phyloP scores from a whole-genome alignment of 35 echinoderm and acorn worm species.

The Apostichopus japonicus region DNA sequence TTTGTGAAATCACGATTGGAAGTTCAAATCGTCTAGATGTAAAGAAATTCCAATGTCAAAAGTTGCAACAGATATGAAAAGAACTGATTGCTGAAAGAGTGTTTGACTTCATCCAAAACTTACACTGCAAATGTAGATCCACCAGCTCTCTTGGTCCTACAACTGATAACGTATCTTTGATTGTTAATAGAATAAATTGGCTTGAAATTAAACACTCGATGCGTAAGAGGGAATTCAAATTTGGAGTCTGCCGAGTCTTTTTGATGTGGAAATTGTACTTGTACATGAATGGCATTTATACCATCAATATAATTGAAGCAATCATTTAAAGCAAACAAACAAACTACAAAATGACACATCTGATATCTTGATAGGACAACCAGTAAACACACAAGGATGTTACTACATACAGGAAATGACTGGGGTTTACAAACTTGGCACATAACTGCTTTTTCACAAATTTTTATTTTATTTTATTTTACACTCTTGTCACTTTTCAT shows the following conservation, averaged over 20 bases:
- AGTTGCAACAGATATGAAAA: too few species aligned
- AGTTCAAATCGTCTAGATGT: too few species aligned
- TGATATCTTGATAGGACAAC: too few species aligned
- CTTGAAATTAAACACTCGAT: not conserved
- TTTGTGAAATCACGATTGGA: too few species aligned
- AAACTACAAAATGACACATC: not conserved
- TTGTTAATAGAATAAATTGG: not conserved
- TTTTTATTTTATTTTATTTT: too few species aligned
- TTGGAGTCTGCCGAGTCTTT: not conserved
- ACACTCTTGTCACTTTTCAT: too few species aligned
- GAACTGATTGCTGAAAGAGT: too few species aligned
- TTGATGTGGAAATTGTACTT: not conserved
- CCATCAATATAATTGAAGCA: not conserved
- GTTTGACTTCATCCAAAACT: not conserved
- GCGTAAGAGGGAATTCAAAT: not conserved
- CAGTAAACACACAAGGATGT: too few species aligned
- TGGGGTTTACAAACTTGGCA: too few species aligned
- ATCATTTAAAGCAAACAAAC: not conserved
- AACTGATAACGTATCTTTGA: not conserved
- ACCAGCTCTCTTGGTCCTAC: not conserved
- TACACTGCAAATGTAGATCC: not conserved
- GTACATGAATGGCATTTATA: not conserved
- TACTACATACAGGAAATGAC: too few species aligned
- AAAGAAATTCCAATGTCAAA: too few species aligned
- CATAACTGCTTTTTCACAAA: too few species aligned